Evolutionary conservation across 2,113 vertebrate species (phyloP).

Genomic region (Prionailurus bengalensis): DNA sequence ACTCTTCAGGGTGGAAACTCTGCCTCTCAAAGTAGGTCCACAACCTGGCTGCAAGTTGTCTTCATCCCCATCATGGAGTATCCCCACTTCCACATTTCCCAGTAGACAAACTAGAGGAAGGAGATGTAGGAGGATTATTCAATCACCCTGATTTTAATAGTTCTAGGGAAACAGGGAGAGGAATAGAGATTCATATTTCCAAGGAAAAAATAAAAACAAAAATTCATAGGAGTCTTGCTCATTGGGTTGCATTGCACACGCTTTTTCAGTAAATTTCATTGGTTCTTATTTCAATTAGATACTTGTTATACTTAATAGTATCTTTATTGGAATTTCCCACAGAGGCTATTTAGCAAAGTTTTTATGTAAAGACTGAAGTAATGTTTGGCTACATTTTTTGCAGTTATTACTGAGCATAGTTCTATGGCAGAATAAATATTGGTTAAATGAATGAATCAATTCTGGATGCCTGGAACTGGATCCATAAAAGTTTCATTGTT

Average conservation of each 20-base stretch:
- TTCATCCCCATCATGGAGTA: neutral
- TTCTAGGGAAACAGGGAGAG: neutral
- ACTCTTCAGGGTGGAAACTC: neutral
- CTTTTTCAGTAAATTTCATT: neutral
- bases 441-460: neutral
- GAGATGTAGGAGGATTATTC: neutral
- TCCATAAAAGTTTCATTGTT: neutral
- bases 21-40: neutral
- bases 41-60: neutral
- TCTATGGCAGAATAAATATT: neutral
- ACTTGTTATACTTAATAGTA: neutral
- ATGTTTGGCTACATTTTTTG: neutral
- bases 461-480: neutral
- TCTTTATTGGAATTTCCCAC: neutral
- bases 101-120: neutral
- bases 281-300: neutral
- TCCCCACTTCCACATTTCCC: neutral
- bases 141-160: neutral
- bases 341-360: neutral
- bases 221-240: neutral
- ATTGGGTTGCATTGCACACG: neutral
- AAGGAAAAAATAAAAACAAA: neutral
- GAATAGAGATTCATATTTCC: neutral
- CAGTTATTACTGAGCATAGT: neutral
- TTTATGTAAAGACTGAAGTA: neutral